Conservation (phyloP, 2,797 vertebrate genomes). For the Myotis myotis region DNA sequence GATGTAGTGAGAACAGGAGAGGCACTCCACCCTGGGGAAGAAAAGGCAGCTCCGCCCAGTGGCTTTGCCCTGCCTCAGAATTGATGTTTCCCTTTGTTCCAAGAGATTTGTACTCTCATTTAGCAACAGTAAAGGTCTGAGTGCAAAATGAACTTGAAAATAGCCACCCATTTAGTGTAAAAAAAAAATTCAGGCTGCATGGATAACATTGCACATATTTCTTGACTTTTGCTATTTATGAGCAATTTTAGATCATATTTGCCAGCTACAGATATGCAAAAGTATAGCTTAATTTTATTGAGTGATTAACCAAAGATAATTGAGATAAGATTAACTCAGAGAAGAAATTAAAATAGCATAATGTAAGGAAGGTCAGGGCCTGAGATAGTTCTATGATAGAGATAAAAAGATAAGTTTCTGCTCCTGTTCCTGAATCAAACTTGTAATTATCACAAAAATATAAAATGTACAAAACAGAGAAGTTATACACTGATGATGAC, state of each 20-base stretch:
- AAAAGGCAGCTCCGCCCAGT: conserved; percentile 49
- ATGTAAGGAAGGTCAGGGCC: background rate
- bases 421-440: background rate
- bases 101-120: background rate
- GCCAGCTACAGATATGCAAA: background rate
- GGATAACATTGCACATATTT: background rate
- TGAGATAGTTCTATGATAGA: background rate
- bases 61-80: conserved; percentile 28
- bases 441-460: background rate
- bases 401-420: background rate
- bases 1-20: conserved; percentile 70
- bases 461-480: background rate
- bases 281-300: background rate
- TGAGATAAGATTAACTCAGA: background rate
- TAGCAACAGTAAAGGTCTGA: background rate
- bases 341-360: background rate
- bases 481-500: rapidly evolving
- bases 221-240: background rate
- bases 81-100: conserved; percentile 45
- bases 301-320: background rate
- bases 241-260: background rate
- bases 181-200: background rate
- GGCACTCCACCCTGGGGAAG: conserved; percentile 56
- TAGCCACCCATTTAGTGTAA: background rate
- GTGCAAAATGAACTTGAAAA: background rate